Evolutionary conservation across 2,113 vertebrate species (phyloP), one percentile per base, ranked within the genome.

Genomic region (Forbesichthys agassizii): DNA sequence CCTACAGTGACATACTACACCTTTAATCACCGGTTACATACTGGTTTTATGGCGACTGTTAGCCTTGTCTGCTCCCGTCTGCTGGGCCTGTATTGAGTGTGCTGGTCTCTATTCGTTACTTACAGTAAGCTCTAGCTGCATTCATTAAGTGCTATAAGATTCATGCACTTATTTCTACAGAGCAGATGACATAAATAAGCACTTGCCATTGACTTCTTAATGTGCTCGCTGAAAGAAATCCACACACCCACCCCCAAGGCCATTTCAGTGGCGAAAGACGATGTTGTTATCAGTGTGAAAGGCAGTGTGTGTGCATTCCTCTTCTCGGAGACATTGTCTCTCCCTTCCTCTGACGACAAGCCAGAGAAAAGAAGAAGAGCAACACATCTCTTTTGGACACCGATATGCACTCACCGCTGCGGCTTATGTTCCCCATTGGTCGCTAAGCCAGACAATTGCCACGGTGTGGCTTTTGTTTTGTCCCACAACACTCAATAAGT

Each of bases 401-500:
- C 74, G 36, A 13, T 75, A 81, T 90, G 85, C 87, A 83, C 83
- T 74, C 75, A 12, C 46, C 8, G 14, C 88, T 90, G 86, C 93
- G 36, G 36, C 36, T 95, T 94, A 94, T 93, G 59, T 70, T 88
- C 88, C 84, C 86, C 82, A 86, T 92, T 92, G 86, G 88, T 90
- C 92, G 93, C 88, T 91, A 92, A 93, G 86, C 81, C 73, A 92
- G 90, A 86, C 55, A 90, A 93, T 82, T 93, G 93, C 89, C 86
- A 76, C 7, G 7, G 88, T 85, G 83, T 89, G 86, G 90, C 88
- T 94, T 94, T 87, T 27, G 27, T 27, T 90, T 92, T 93, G 92
- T 87, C 88, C 87, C 85, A 87, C 82, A 91, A 92, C 93, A 94
- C 88, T 91, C 91, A 89, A 93, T 95, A 90, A 92, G 80, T 94